Evolutionary conservation across 1,140 invertebrate genomes (phyloP), one percentile per base, ranked within the genome.

Genomic region (Platyura marginata): DNA sequence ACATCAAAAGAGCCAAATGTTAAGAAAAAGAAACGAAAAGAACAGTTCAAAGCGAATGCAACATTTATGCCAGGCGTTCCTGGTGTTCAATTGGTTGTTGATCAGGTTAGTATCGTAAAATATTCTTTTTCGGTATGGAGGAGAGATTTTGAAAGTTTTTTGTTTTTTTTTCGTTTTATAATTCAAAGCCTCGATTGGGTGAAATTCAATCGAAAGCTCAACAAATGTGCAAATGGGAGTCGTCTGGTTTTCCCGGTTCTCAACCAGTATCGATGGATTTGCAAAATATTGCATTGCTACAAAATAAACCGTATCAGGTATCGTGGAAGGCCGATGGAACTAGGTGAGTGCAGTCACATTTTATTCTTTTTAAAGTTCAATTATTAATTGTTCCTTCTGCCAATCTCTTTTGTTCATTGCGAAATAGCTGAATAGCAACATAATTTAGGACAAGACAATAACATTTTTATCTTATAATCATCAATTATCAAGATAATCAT

Each of bases 271-370:
- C 92, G 0, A 95, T 98, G 91, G 79, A 90, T 53, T 60, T 66
- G 3, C 55, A 74, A 1, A 99, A 99, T 64, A 69, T 98, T 11
- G 65, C 61, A 35, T 67, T 80, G 9, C 61, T 99, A 1, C 63
- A 70, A 36, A 54, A 79, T 46, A 88, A 88, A 56, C 81, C 81
- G 0, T 98, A 98, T 55, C 77, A 77, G 56, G 94, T 98, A 3
- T 98, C 92, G 1, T 98, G 95, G 95, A 99, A 99, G 62, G 96
- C 96, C 13, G 96, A 99, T 65, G 96, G 96, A 20, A 90, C 82
- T 13, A 78, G 92, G 75, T 85, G 56, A 21, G 10, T 11, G 44
- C 32, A n/a, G n/a, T n/a, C n/a, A n/a, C n/a, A n/a, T n/a, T n/a
- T n/a, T n/a, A n/a, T n/a, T n/a, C n/a, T 34, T 44, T 41, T 46